Evolutionary conservation across 35 echinoderm and acorn worm species (phyloP).

Genomic region (Ptychodera flava): DNA sequence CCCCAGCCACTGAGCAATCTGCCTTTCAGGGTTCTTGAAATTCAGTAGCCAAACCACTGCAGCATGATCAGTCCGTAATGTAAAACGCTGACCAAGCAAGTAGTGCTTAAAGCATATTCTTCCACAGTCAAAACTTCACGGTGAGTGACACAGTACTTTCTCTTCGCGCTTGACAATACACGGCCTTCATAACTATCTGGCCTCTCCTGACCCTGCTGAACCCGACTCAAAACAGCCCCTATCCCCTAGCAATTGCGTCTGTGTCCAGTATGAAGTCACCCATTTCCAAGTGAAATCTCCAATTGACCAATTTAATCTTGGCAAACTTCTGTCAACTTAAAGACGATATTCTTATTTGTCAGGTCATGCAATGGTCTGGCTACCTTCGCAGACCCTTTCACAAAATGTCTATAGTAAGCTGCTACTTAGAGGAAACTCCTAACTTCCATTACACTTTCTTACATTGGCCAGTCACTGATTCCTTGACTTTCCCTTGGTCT

Average conservation of each 20-base stretch:
- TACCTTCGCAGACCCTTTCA: conserved; percentile 29
- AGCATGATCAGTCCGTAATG: conserved; percentile 43
- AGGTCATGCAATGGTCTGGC: conserved; percentile 41
- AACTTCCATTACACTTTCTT: conserved; percentile 21
- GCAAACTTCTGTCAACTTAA: conserved; percentile 20
- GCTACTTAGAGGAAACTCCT: conserved; percentile 35
- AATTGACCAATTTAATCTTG: conserved; percentile 26
- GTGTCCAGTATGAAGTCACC: conserved; percentile 52
- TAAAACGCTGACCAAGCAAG: conserved; percentile 27
- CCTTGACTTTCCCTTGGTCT: conserved; percentile 17
- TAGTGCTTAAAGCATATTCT: conserved; percentile 37
- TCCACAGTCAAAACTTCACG: conserved; percentile 47
- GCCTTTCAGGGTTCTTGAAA: conserved; percentile 41
- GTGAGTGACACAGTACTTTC: conserved; percentile 39
- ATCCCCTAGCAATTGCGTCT: conserved; percentile 32
- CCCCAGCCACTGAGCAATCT: conserved; percentile 48
- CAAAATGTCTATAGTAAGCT: conserved; percentile 52
- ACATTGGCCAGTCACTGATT: conserved; percentile 38
- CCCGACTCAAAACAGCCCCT: conserved; percentile 45
- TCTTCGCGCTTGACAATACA: conserved; percentile 4
- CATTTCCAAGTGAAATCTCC: conserved; percentile 31
- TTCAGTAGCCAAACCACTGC: conserved; percentile 47
- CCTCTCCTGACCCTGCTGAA: conserved; percentile 23
- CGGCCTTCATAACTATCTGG: conserved; percentile 37
- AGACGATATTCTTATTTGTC: conserved; percentile 23